phyloP scores from a whole-genome alignment of 2,888 invertebrate genomes.

The Zele albiditarsus region DNA sequence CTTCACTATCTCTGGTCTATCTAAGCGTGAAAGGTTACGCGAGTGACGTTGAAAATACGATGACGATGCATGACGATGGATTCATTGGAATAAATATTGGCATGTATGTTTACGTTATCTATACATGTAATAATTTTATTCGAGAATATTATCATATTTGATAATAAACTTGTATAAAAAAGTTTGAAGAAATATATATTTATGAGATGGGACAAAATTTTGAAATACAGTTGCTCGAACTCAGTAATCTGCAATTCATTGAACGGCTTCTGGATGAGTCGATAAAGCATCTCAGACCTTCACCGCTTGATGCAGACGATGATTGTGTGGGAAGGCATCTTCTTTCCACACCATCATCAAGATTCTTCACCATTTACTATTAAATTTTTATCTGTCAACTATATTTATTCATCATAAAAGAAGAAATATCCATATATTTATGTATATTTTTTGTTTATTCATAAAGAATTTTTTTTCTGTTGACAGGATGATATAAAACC shows the following conservation, averaged over 20 bases:
- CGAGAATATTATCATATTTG: constrained; percentile 1
- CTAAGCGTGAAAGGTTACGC: constrained; percentile 44
- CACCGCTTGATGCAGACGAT: constrained; percentile 27
- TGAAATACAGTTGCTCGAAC: neutral
- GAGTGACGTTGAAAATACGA: constrained; percentile 33
- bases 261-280: constrained; percentile 27
- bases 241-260: constrained; percentile 10
- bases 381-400: neutral
- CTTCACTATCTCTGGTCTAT: constrained; percentile 29
- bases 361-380: constrained; percentile 3
- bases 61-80: constrained; percentile 30
- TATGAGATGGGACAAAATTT: constrained; percentile 3
- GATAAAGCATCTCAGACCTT: constrained; percentile 27
- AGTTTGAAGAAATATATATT: neutral
- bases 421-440: neutral
- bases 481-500: too few species aligned
- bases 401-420: neutral
- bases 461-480: neutral
- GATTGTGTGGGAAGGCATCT: constrained; percentile 18
- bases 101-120: too few species aligned
- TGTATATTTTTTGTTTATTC: neutral
- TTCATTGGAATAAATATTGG: neutral
- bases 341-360: constrained; percentile 4
- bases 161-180: constrained; percentile 6
- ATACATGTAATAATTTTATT: too few species aligned